These are phyloP conservation scores for Cybosia mesomella DNA, from an alignment of 2,888 invertebrate genomes.

Conservation along the genomic window DNA sequence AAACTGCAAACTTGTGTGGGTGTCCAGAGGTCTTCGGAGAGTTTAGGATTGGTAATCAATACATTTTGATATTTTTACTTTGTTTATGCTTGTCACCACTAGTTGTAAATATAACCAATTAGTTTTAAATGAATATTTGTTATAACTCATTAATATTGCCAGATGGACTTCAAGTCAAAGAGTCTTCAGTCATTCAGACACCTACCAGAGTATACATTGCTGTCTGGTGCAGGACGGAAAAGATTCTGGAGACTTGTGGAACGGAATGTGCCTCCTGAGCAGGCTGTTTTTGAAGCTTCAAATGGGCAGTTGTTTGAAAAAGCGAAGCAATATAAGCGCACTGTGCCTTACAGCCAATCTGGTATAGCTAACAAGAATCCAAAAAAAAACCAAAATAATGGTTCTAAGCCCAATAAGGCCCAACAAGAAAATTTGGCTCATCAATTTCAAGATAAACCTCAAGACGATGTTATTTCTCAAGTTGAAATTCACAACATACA, in stretches of 20 bases:
- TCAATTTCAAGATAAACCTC: not conserved
- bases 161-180: conserved; percentile 7
- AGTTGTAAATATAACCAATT: not conserved
- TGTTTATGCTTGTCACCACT: too few species aligned
- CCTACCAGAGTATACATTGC: conserved; percentile 5
- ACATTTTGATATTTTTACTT: too few species aligned
- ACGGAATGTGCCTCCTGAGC: conserved; percentile 2
- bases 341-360: not conserved
- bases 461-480: not conserved
- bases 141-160: conserved; percentile 14
- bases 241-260: conserved; percentile 18
- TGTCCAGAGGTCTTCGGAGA: too few species aligned
- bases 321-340: not conserved
- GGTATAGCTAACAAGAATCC: not conserved
- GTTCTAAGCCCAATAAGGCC: not conserved
- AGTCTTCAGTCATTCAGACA: not conserved
- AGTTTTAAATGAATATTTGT: not conserved
- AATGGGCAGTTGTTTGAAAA: not conserved
- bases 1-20: too few species aligned
- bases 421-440: not conserved
- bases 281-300: conserved; percentile 8
- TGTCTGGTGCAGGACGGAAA: conserved; percentile 13
- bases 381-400: not conserved
- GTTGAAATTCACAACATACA: conserved; percentile 16
- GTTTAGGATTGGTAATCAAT: too few species aligned